These are phyloP conservation scores for Tupiocoris notatus DNA, from an alignment of 2,888 invertebrate species.

Conservation along the genomic window DNA sequence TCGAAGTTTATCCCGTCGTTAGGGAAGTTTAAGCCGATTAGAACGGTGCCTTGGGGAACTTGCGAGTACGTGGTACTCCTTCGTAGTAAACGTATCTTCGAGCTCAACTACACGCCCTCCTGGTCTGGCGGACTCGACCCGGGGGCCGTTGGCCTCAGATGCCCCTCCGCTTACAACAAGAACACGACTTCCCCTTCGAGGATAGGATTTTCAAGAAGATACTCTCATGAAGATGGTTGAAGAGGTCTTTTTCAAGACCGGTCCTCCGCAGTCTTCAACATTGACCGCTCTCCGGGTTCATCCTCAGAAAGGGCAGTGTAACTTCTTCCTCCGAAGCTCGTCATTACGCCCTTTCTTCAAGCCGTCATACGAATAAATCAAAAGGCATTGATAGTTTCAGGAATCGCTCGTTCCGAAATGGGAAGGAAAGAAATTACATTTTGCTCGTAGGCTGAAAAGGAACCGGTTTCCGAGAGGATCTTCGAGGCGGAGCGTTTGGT, in stretches of 20 bases:
- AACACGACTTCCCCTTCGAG: not conserved
- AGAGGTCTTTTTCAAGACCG: slow-evolving; percentile 19
- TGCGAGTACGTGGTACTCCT: not conserved
- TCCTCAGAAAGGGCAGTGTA: not conserved
- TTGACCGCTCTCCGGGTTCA: slow-evolving; percentile 20
- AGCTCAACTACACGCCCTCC: not conserved
- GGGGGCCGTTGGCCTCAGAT: slow-evolving; percentile 39
- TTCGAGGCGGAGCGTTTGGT: too few species aligned
- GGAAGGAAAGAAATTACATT: not conserved
- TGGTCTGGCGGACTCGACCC: slow-evolving; percentile 9
- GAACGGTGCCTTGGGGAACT: slow-evolving; percentile 31
- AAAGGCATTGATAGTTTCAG: not conserved
- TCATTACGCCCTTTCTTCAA: not conserved
- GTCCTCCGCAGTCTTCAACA: slow-evolving; percentile 14
- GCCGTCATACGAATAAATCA: not conserved
- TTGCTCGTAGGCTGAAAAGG: not conserved
- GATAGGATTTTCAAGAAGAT: not conserved
- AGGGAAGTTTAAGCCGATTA: too few species aligned
- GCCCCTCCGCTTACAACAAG: slow-evolving; percentile 25
- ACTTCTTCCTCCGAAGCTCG: not conserved
- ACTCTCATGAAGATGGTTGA: not conserved
- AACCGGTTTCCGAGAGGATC: not conserved
- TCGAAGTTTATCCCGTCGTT: too few species aligned
- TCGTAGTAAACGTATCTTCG: not conserved
- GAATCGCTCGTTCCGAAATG: not conserved